These are phyloP conservation scores for Octomys mimax DNA, from an alignment of 2,797 vertebrate genomes.

Conservation along the genomic window DNA sequence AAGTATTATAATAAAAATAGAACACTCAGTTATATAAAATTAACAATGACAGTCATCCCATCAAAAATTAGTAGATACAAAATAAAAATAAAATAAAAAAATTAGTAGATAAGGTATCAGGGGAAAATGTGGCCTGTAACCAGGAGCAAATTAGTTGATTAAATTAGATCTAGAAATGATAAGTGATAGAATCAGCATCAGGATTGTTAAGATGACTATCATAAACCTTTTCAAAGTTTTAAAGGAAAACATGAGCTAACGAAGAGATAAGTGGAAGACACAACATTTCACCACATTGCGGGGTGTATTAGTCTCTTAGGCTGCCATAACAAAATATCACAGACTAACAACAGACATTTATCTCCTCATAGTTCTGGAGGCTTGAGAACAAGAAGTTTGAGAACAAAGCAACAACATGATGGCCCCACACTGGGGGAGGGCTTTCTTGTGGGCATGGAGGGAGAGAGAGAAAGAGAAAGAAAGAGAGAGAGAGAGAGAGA, in stretches of 20 bases:
- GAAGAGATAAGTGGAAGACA: slow-evolving; percentile 20
- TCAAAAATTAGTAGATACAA: background rate
- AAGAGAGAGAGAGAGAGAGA: too few species aligned
- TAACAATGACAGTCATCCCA: background rate
- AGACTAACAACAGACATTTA: background rate
- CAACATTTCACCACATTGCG: background rate
- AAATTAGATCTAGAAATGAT: slow-evolving; percentile 20
- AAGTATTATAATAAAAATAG: slow-evolving; percentile 31
- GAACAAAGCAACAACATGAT: background rate
- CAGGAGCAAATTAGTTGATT: slow-evolving; percentile 30
- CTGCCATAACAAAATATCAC: background rate
- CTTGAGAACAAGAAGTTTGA: slow-evolving; percentile 31
- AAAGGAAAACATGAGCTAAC: background rate
- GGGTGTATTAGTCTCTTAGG: background rate
- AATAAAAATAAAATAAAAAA: background rate
- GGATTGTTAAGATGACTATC: background rate
- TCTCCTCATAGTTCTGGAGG: background rate
- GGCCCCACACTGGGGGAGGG: background rate
- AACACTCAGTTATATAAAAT: background rate
- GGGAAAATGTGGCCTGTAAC: background rate
- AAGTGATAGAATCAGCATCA: background rate
- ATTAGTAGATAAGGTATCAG: background rate
- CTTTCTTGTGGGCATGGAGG: background rate
- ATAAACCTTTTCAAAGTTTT: slow-evolving; percentile 22
- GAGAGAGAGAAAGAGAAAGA: background rate